These are phyloP conservation scores for Amaurobius ferox DNA, from an alignment of 2,888 invertebrate species.

Conservation along the genomic window DNA sequence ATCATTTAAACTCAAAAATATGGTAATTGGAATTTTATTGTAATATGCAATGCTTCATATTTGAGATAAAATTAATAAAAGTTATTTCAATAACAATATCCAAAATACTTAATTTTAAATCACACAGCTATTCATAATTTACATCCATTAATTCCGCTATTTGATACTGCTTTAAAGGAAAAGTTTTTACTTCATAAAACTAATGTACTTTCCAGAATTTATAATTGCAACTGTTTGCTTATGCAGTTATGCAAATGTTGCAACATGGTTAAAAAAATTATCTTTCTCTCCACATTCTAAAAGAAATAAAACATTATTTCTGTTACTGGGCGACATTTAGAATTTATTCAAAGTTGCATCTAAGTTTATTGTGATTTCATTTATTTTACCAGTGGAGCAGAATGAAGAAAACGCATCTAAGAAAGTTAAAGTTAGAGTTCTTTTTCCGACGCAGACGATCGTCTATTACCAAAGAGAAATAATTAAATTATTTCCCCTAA, in stretches of 20 bases:
- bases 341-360: conserved; percentile 9
- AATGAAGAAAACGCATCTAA: not conserved
- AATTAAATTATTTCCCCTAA: not conserved
- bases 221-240: not conserved
- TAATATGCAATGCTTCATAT: too few species aligned
- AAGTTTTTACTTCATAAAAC: not conserved
- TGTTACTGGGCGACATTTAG: not conserved
- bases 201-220: not conserved
- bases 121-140: too few species aligned
- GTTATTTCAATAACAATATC: too few species aligned
- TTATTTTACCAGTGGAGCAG: not conserved
- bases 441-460: not conserved
- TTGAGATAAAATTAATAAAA: too few species aligned
- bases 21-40: too few species aligned
- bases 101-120: too few species aligned
- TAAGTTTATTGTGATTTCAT: conserved; percentile 4
- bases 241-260: not conserved
- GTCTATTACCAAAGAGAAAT: not conserved
- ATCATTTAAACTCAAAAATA: too few species aligned
- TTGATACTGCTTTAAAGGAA: too few species aligned
- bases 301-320: not conserved
- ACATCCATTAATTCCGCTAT: too few species aligned
- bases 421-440: conserved; percentile 8
- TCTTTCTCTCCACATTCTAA: not conserved
- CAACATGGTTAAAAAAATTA: not conserved